Evolutionary conservation across 1,140 invertebrate genomes (phyloP).

Genomic region (Formica exsecta): DNA sequence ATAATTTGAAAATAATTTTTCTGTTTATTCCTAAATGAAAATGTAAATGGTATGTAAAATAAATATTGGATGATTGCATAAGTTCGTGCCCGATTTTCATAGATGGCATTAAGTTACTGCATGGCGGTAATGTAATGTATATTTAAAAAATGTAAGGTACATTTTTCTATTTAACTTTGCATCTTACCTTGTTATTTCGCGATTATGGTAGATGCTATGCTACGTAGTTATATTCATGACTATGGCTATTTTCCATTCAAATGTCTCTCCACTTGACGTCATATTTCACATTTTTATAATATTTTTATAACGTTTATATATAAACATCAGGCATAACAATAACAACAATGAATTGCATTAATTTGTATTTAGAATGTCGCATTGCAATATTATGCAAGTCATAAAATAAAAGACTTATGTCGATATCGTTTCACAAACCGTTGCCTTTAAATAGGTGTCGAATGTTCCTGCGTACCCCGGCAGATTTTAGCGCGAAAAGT

Average conservation of each 20-base stretch:
- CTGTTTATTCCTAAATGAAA: neutral
- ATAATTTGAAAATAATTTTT: neutral
- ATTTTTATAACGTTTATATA: conserved; percentile 5
- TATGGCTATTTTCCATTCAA: conserved; percentile 20
- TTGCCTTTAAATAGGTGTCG: neutral
- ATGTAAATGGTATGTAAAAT: too few species aligned
- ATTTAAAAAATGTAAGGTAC: too few species aligned
- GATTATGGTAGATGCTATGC: neutral
- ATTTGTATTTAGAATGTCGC: conserved; percentile 28
- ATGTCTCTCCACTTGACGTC: conserved; percentile 12
- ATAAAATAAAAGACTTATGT: neutral
- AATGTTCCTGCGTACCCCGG: neutral
- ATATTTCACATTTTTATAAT: conserved; percentile 38
- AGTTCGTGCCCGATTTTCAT: too few species aligned
- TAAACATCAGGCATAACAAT: conserved; percentile 30
- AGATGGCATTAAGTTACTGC: too few species aligned
- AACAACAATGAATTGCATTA: conserved; percentile 7
- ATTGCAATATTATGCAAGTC: conserved; percentile 4
- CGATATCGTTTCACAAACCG: neutral
- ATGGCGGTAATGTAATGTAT: too few species aligned
- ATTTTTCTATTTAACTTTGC: neutral
- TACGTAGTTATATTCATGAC: conserved; percentile 7
- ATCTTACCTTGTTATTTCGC: conserved; percentile 17
- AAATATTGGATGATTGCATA: too few species aligned
- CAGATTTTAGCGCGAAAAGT: conserved; percentile 65